Conservation (phyloP, 2,888 invertebrate genomes). For the Torymus aiolomorphi region DNA sequence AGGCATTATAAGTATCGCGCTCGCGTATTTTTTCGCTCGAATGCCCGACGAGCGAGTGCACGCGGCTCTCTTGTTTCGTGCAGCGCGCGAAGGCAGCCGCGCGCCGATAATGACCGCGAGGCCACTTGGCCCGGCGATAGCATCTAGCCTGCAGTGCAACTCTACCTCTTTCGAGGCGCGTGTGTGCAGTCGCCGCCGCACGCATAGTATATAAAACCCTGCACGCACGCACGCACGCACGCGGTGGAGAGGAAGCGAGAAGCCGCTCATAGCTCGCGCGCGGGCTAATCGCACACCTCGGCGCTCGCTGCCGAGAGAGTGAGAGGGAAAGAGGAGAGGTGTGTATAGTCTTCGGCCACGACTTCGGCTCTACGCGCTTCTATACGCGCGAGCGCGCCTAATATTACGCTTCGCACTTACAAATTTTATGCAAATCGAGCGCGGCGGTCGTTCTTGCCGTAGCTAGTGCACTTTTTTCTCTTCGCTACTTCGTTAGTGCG, state of each 20-base stretch:
- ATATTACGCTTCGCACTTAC: constrained; percentile 50
- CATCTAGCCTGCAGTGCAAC: background rate
- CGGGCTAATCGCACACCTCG: constrained; percentile 18
- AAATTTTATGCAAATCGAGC: constrained; percentile 53
- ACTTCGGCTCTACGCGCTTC: no score
- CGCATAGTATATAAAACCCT: background rate
- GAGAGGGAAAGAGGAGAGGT: no score
- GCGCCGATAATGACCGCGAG: no score
- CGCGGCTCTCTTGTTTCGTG: no score
- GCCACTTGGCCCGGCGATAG: constrained; percentile 20
- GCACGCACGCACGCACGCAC: background rate
- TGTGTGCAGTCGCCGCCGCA: background rate
- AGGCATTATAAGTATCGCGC: no score
- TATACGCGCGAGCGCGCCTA: background rate
- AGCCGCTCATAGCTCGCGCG: background rate
- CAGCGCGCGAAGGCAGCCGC: no score
- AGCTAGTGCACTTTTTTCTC: background rate
- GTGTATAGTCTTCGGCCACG: no score
- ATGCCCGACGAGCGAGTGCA: no score
- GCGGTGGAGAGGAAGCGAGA: background rate
- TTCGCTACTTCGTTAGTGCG: background rate
- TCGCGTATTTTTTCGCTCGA: no score
- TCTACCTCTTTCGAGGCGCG: no score
- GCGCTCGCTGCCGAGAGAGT: background rate
- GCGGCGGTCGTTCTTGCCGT: background rate